Percentiles rank a stretch among this genome's conserved stretches.
Evolutionary conservation across 2,888 invertebrate species (phyloP).

Genomic region (Erebia palarica): DNA sequence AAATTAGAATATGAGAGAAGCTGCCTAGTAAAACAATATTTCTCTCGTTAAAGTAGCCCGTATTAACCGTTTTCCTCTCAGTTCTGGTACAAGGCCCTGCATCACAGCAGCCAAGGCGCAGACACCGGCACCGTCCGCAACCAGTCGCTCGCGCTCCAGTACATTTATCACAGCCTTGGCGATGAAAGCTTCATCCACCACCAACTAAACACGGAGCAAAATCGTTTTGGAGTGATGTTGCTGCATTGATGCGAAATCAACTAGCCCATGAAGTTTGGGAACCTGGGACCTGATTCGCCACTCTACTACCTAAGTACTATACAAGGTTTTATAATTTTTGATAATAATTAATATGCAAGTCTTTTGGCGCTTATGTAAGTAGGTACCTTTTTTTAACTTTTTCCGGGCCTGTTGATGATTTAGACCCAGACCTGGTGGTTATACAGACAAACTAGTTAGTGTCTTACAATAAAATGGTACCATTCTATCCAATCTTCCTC

Average conservation of each 20-base stretch:
- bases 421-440: no score
- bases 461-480: constrained; percentile 54
- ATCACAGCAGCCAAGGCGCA: constrained; percentile 89
- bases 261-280: no score
- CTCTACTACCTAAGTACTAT: no score
- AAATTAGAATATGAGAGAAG: no score
- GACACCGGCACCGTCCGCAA: constrained; percentile 92
- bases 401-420: no score
- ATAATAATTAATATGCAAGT: no score
- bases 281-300: no score
- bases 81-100: constrained; percentile 87
- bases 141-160: constrained; percentile 88
- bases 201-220: constrained; percentile 55
- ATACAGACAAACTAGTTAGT: neutral
- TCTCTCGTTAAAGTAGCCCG: neutral
- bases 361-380: no score
- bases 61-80: constrained; percentile 86
- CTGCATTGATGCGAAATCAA: no score
- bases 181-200: constrained; percentile 86
- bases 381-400: no score
- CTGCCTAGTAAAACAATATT: neutral
- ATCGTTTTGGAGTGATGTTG: no score
- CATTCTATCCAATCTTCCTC: constrained; percentile 87
- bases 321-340: neutral
- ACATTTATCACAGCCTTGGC: constrained; percentile 86